These are phyloP conservation scores for Hyperoplus lanceolatus DNA, from an alignment of 2,797 vertebrate genomes.

Conservation along the genomic window DNA sequence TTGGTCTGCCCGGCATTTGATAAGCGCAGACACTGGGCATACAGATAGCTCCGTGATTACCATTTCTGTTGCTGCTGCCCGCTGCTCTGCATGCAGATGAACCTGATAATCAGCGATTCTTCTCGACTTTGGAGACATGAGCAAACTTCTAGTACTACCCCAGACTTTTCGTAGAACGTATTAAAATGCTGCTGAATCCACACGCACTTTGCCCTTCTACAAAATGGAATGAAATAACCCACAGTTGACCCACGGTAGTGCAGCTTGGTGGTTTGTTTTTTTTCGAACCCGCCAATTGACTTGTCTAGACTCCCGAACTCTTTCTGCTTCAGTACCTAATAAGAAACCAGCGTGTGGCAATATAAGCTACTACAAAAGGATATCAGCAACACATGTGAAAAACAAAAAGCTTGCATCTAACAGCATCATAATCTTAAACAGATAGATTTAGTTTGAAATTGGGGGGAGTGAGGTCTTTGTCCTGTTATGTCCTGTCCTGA, in stretches of 20 bases:
- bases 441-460: constrained; percentile 34
- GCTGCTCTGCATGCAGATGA: constrained; percentile 82
- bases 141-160: constrained; percentile 64
- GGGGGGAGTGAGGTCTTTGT: constrained; percentile 42
- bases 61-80: constrained; percentile 63
- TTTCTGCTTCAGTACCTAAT: constrained; percentile 27
- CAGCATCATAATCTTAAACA: neutral
- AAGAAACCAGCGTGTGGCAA: constrained; percentile 31
- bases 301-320: constrained; percentile 45
- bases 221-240: constrained; percentile 70
- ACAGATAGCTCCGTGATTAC: constrained; percentile 79
- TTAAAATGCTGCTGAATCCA: constrained; percentile 65
- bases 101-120: constrained; percentile 77
- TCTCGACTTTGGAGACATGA: constrained; percentile 55
- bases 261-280: constrained; percentile 37
- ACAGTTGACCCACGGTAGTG: constrained; percentile 45
- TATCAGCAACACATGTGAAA: constrained; percentile 13
- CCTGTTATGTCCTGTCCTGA: constrained; percentile 27
- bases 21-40: constrained; percentile 77
- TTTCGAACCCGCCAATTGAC: constrained; percentile 42
- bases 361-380: constrained; percentile 13
- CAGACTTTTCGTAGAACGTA: constrained; percentile 56
- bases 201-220: constrained; percentile 49
- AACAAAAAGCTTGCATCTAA: neutral
- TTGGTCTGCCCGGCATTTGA: constrained; percentile 71